A percentile compares a stretch with the other conserved stretches of the same genome.
Evolutionary conservation across 2,113 vertebrate species (phyloP).

Genomic region (Ginglymostoma cirratum): DNA sequence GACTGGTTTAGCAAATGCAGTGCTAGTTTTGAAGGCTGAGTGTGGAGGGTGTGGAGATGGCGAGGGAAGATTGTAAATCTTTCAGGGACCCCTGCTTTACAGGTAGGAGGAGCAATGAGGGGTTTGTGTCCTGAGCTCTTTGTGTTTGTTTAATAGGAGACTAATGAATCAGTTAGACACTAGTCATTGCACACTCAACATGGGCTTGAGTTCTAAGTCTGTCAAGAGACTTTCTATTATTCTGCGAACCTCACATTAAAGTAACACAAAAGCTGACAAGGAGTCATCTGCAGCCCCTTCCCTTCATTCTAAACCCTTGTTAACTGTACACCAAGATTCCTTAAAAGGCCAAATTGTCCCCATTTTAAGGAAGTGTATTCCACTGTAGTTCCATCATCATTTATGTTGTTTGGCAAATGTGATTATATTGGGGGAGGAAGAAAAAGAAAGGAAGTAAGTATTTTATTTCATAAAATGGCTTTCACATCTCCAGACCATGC

Average conservation of each 20-base stretch:
- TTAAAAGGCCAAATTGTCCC: not conserved
- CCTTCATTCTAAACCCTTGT: not conserved
- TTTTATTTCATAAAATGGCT: not conserved
- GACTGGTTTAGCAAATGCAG: not conserved
- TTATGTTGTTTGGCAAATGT: not conserved
- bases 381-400: not conserved
- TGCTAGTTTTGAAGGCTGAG: not conserved
- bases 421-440: not conserved
- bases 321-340: not conserved
- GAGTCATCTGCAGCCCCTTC: not conserved
- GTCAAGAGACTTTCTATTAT: slow-evolving; percentile 1
- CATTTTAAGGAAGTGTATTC: not conserved
- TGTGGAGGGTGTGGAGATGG: not conserved
- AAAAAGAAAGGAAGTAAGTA: not conserved
- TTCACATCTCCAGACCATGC: not conserved
- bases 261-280: not conserved
- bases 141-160: slow-evolving; percentile 10
- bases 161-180: not conserved
- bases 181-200: not conserved
- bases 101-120: not conserved
- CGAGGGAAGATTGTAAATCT: not conserved
- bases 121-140: not conserved
- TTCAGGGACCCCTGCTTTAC: not conserved
- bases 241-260: not conserved
- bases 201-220: not conserved